Conservation (phyloP, 1,140 invertebrate genomes). For the Holotrichia oblita region DNA sequence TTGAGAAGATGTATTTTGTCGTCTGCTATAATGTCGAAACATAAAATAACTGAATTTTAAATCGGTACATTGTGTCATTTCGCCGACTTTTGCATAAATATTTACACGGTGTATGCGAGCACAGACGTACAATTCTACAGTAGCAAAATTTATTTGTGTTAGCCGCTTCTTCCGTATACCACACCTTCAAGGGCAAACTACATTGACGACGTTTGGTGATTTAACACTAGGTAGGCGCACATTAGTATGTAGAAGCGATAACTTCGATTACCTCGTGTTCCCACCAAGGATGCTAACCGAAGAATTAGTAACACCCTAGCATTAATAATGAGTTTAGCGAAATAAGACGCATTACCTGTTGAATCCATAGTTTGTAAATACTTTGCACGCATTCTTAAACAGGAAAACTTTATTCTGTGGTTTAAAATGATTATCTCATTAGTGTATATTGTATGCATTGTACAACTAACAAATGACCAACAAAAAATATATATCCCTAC, state of each 20-base stretch:
- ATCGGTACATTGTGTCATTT: conserved; percentile 31
- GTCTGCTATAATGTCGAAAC: conserved; percentile 12
- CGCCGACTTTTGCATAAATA: conserved; percentile 29
- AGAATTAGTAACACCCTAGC: conserved; percentile 43
- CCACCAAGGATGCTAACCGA: conserved; percentile 44
- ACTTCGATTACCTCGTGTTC: conserved; percentile 44
- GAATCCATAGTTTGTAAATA: conserved; percentile 1
- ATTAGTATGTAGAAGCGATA: conserved; percentile 43
- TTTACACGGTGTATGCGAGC: conserved; percentile 21
- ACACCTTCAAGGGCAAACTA: conserved; percentile 43
- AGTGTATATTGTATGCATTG: not conserved
- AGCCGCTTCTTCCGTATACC: conserved; percentile 43
- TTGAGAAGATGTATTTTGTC: not conserved
- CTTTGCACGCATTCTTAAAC: not conserved
- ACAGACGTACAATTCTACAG: not conserved
- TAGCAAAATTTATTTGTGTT: conserved; percentile 38
- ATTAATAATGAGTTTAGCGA: conserved; percentile 41
- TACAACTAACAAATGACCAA: too few species aligned
- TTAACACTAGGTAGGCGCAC: conserved; percentile 38
- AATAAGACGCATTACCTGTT: conserved; percentile 39
- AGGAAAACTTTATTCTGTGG: not conserved
- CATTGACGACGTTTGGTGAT: conserved; percentile 35
- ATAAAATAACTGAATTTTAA: conserved; percentile 37
- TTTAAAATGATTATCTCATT: not conserved
- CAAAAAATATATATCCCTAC: too few species aligned